A percentile compares a stretch with the other conserved stretches of the same genome.
Conservation (phyloP, 2,113 vertebrate species). For the Menidia beryllina region DNA sequence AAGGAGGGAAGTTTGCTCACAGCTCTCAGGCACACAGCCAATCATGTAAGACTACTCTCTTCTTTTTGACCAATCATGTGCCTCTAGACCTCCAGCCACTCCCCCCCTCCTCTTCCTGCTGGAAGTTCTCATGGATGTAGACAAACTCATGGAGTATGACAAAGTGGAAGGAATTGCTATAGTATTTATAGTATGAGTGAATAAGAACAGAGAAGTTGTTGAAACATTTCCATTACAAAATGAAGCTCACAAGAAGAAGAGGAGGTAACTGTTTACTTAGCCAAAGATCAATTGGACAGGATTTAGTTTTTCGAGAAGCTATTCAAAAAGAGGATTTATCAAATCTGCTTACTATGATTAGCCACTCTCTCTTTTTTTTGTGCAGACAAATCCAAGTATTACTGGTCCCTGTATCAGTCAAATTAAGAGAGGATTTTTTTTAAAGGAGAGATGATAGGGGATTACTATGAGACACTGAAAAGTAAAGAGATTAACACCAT, state of each 20-base stretch:
- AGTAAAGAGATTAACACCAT: neutral
- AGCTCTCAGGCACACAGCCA: conserved; percentile 73
- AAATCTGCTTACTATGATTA: neutral
- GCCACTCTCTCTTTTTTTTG: neutral
- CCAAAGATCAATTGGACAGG: conserved; percentile 7
- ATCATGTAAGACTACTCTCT: conserved; percentile 66
- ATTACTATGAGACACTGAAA: neutral
- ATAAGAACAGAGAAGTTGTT: conserved; percentile 26
- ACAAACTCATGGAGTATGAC: conserved; percentile 29
- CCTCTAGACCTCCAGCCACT: conserved; percentile 30
- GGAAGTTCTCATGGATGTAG: conserved; percentile 68
- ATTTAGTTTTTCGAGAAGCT: conserved; percentile 19
- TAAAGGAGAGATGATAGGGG: neutral
- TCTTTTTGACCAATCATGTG: conserved; percentile 70
- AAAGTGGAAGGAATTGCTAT: conserved; percentile 16
- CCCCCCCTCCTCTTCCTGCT: conserved; percentile 37
- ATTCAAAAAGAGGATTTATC: conserved; percentile 8
- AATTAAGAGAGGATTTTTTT: conserved; percentile 4
- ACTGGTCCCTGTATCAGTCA: neutral
- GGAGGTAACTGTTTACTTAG: conserved; percentile 16
- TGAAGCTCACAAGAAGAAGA: conserved; percentile 5
- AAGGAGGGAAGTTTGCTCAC: conserved; percentile 73
- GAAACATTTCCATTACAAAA: conserved; percentile 41
- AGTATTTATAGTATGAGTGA: conserved; percentile 39
- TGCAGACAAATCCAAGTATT: neutral